Percentiles rank a stretch among this genome's conserved stretches.
These are phyloP conservation scores for Perithous albicinctus DNA, from an alignment of 2,888 invertebrate genomes.

Conservation along the genomic window DNA sequence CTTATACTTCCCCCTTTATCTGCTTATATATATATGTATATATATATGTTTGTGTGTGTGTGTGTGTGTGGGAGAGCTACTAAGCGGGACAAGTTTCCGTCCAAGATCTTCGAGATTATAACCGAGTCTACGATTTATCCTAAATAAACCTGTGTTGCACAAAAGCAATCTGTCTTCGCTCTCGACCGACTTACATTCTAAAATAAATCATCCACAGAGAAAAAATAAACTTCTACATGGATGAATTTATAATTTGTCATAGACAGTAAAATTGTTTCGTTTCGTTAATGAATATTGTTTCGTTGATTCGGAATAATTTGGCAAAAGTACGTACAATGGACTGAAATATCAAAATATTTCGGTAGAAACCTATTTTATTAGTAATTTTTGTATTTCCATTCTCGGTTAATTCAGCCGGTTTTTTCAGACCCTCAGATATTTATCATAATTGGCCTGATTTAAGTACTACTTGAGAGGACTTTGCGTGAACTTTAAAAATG, in stretches of 20 bases:
- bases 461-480: no score
- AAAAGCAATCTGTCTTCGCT: constrained; percentile 21
- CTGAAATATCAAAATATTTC: no score
- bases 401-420: no score
- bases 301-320: neutral
- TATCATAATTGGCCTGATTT: no score
- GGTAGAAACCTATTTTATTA: no score
- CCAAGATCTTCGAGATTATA: constrained; percentile 61
- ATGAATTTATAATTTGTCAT: neutral
- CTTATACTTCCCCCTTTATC: constrained; percentile 22
- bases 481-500: no score
- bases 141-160: constrained; percentile 38
- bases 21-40: no score
- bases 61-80: constrained; percentile 43
- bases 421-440: no score
- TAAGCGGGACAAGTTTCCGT: constrained; percentile 65
- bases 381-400: no score
- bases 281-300: neutral
- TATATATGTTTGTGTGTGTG: no score
- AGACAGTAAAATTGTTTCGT: neutral
- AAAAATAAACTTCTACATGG: neutral
- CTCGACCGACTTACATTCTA: constrained; percentile 7
- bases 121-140: constrained; percentile 42
- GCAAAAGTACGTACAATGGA: no score
- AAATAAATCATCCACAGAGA: neutral